Percentiles rank a stretch among this genome's conserved stretches.
These are phyloP conservation scores for Helicolenus hilgendorfi DNA, from an alignment of 2,797 vertebrate genomes.

Conservation along the genomic window DNA sequence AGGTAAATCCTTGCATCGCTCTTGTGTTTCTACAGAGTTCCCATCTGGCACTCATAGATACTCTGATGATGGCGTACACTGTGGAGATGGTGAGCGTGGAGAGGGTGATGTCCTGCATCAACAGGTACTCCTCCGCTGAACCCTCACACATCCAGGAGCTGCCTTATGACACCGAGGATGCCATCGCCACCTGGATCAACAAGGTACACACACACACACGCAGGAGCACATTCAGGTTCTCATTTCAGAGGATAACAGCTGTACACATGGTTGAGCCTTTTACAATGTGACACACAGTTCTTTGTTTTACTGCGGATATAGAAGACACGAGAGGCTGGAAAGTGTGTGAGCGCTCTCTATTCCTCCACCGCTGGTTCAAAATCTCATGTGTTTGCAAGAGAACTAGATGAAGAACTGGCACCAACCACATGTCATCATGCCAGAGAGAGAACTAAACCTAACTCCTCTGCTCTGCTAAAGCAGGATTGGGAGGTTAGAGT, in stretches of 20 bases:
- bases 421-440: neutral
- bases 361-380: neutral
- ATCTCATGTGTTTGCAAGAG: neutral
- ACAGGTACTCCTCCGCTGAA: constrained; percentile 93
- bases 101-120: constrained; percentile 94
- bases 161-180: constrained; percentile 97
- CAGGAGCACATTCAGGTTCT: neutral
- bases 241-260: neutral
- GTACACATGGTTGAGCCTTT: constrained; percentile 6
- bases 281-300: neutral
- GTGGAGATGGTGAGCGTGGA: constrained; percentile 98
- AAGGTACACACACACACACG: constrained; percentile 89
- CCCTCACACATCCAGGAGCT: constrained; percentile 91
- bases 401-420: constrained; percentile 9
- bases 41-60: constrained; percentile 96
- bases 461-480: constrained; percentile 20
- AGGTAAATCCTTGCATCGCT: neutral
- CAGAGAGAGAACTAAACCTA: constrained; percentile 23
- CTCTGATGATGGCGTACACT: constrained; percentile 98
- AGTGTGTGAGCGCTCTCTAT: neutral
- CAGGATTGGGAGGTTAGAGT: neutral
- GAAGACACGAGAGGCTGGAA: constrained; percentile 1
- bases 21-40: constrained; percentile 90
- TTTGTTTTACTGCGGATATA: constrained; percentile 44
- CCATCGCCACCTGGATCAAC: constrained; percentile 97